Conservation (phyloP, 2,888 invertebrate genomes). For the Drosophila neoperkinsi region DNA sequence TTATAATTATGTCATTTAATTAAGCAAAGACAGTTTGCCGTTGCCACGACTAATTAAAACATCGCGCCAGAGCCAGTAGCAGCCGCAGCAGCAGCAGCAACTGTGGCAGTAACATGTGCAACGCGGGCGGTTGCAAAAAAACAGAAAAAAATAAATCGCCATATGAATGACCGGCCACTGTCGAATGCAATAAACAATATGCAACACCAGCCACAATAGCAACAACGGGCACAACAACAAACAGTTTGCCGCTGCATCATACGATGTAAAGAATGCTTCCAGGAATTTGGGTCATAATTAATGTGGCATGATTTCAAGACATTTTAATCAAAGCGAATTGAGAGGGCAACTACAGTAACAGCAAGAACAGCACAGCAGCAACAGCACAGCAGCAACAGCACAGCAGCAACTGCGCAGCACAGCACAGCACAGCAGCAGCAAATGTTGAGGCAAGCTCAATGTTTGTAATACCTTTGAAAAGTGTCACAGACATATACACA, state of each 20-base stretch:
- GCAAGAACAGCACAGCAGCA: conserved; percentile 2
- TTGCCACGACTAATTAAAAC: conserved; percentile 84
- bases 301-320: conserved; percentile 85
- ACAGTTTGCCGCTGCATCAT: conserved; percentile 76
- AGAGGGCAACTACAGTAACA: conserved; percentile 41
- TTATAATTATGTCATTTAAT: conserved; percentile 85
- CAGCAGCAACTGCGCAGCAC: conserved; percentile 6
- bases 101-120: conserved; percentile 48
- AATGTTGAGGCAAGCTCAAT: conserved; percentile 39
- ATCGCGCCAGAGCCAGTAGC: conserved; percentile 73
- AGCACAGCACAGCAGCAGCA: conserved; percentile 2
- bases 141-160: conserved; percentile 8
- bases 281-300: conserved; percentile 85
- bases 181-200: conserved; percentile 78
- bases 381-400: conserved; percentile 4
- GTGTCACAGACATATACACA: conserved; percentile 42
- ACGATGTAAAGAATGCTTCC: conserved; percentile 82
- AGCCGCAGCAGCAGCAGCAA: conserved; percentile 26
- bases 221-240: conserved; percentile 49
- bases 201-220: conserved; percentile 54
- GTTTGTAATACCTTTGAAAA: conserved; percentile 56
- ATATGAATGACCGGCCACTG: conserved; percentile 83
- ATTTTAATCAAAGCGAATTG: conserved; percentile 75
- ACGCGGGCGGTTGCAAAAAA: conserved; percentile 66
- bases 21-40: conserved; percentile 82